Base-by-base conservation (phyloP, 1,140 invertebrate genomes). In the Danaus plexippus region DNA sequence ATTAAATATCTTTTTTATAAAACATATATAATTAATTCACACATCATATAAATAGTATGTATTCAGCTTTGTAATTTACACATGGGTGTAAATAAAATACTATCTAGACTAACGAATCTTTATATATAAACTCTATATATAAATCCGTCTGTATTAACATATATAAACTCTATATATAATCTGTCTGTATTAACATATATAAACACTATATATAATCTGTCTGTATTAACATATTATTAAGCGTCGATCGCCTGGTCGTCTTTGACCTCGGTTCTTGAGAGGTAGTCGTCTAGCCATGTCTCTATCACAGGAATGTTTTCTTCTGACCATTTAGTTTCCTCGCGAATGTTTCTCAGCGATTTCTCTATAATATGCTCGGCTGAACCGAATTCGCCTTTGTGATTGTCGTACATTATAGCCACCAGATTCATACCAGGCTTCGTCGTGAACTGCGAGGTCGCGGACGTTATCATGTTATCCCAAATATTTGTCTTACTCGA, bases 221-320 rank as follows among this genome's bases (percentile, higher is more conserved):
- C 15, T 15, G 15, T 15, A 15, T 15, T 15, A 15, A 15, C 15
- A 15, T 15, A 15, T 15, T 15, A 15, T 1, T 15, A 1, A 15
- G 15, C 15, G 3, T 15, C 15, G 32, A 63, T 54, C 59, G 70
- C 71, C 47, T 71, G 61, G 9, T 75, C 65, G 18, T 71, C 67
- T 12, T 69, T 71, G 0, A 63, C 61, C 8, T 69, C 55, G 32
- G 61, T 66, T 15, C 61, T 77, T 11, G 67, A 62, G 0, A 89
- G 69, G 57, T 91, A 92, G 1, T 85, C 65, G 44, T 90, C 88
- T 1, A 94, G 73, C 92, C 92, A 94, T 10, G 86, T 65, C 60
- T 92, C 90, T 50, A 94, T 93, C 3, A 92, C 88, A 0, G 92
- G 92, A 0, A 93, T 66, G 79, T 93, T 93, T 42, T 90, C 89